Evolutionary conservation across 2,113 vertebrate species (phyloP).

Genomic region (Electrona antarctica): DNA sequence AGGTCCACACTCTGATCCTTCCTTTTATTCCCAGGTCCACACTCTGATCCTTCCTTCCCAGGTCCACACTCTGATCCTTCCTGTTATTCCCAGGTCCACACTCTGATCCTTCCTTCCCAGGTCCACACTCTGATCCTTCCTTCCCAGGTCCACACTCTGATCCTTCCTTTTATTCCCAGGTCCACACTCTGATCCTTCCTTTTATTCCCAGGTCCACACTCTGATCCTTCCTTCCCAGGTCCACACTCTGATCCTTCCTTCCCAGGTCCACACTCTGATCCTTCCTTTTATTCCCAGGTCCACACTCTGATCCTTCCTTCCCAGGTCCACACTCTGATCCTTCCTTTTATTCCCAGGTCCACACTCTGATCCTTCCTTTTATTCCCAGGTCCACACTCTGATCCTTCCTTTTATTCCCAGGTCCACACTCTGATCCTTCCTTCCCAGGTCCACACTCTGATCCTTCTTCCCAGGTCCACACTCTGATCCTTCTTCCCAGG

Average conservation of each 20-base stretch:
- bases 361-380: too few species aligned
- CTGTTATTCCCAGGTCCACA: constrained; percentile 5
- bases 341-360: constrained; percentile 5
- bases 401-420: constrained; percentile 5
- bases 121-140: neutral
- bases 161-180: constrained; percentile 5
- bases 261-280: neutral
- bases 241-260: neutral
- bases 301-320: neutral
- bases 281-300: constrained; percentile 5
- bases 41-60: constrained; percentile 5
- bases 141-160: neutral
- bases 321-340: neutral
- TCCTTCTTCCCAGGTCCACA: constrained; percentile 5
- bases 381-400: constrained; percentile 1
- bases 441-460: neutral
- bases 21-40: constrained; percentile 5
- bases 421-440: neutral
- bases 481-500: constrained; percentile 5
- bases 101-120: constrained; percentile 5
- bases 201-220: constrained; percentile 3
- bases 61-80: too few species aligned
- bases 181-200: too few species aligned
- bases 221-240: constrained; percentile 5
- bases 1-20: neutral